Conservation (phyloP, 2,888 invertebrate species). For the Rhingia campestris region DNA sequence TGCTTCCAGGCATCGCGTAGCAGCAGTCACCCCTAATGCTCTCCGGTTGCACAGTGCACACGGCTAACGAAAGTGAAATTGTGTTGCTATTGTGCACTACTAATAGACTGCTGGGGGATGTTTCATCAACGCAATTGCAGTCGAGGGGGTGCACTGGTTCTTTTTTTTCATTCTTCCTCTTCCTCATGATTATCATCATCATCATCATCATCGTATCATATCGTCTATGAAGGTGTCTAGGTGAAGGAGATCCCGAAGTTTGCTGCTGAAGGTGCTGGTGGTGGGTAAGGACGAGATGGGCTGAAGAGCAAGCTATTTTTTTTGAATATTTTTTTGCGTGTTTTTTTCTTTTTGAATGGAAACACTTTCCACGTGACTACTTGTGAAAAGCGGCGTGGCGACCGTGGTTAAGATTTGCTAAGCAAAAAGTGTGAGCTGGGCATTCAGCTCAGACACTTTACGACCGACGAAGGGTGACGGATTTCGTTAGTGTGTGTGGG, state of each 20-base stretch:
- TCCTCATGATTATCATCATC: constrained; percentile 47
- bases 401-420: constrained; percentile 68
- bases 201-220: constrained; percentile 50
- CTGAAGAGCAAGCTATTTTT: constrained; percentile 38
- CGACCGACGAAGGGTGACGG: constrained; percentile 24
- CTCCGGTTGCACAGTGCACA: constrained; percentile 38
- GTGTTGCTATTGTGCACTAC: constrained; percentile 72
- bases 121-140: constrained; percentile 4
- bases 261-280: constrained; percentile 11
- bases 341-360: constrained; percentile 35
- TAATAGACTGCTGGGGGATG: constrained; percentile 55
- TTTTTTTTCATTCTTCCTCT: constrained; percentile 24
- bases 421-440: constrained; percentile 67
- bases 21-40: constrained; percentile 57
- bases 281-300: constrained; percentile 39
- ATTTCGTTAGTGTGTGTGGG: constrained; percentile 22
- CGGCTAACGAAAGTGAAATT: constrained; percentile 71
- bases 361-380: constrained; percentile 69
- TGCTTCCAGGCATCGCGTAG: constrained; percentile 18
- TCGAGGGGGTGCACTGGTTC: constrained; percentile 33
- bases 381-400: constrained; percentile 55
- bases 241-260: constrained; percentile 48
- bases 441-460: constrained; percentile 71
- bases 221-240: constrained; percentile 66
- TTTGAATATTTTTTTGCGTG: constrained; percentile 6